phyloP scores from a whole-genome alignment of 2,888 invertebrate genomes.

The Podabrus alpinus region DNA sequence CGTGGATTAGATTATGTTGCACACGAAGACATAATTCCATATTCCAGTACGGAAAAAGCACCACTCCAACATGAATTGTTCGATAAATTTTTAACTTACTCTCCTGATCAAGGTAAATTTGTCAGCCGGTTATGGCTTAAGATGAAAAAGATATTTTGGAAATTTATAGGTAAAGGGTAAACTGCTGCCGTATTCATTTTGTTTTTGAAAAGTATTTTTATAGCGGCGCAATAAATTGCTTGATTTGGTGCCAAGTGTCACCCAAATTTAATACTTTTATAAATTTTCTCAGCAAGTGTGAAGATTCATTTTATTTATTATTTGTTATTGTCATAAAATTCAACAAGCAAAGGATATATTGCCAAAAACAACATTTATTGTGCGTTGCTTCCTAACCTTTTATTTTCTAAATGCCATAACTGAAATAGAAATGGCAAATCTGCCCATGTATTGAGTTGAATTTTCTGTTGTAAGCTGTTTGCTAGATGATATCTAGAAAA shows the following conservation, averaged over 20 bases:
- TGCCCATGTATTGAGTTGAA: no score
- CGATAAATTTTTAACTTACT: conserved; percentile 88
- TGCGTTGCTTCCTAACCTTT: no score
- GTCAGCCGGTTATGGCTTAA: no score
- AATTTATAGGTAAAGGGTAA: not conserved
- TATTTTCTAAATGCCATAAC: no score
- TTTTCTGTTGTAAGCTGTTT: no score
- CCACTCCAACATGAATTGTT: conserved; percentile 96
- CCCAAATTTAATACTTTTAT: not conserved
- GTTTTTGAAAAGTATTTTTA: not conserved
- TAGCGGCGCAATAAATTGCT: not conserved
- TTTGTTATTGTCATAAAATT: not conserved
- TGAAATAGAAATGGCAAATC: no score
- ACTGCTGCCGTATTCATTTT: not conserved
- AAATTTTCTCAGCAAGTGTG: not conserved
- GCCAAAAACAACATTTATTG: not conserved
- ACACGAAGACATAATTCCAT: conserved; percentile 96
- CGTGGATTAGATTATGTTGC: conserved; percentile 98
- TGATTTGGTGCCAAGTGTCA: not conserved
- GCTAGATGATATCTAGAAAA: no score
- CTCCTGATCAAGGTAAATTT: conserved; percentile 72
- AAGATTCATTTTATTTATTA: not conserved
- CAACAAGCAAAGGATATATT: not conserved
- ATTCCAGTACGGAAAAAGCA: conserved; percentile 82
- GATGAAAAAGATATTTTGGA: not conserved